phyloP scores from a whole-genome alignment of 2,797 vertebrate genomes.

The Gobio occitaniae region DNA sequence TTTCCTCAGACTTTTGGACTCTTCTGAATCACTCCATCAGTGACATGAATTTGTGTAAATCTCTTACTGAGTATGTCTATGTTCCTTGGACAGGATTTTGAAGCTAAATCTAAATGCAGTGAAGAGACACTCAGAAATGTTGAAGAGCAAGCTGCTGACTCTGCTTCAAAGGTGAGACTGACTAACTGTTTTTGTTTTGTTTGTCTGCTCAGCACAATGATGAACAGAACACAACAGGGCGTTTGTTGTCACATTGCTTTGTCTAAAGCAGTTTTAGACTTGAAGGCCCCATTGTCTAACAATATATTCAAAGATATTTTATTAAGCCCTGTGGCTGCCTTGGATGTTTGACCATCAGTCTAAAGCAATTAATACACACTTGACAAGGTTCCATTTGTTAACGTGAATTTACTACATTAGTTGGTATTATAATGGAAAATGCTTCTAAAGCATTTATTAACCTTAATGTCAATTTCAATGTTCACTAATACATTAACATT shows the following conservation, averaged over 20 bases:
- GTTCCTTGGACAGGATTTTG: constrained; percentile 53
- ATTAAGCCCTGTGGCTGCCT: not conserved
- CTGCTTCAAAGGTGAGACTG: constrained; percentile 45
- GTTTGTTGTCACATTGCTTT: not conserved
- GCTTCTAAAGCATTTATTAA: not conserved
- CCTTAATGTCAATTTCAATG: not conserved
- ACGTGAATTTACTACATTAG: not conserved
- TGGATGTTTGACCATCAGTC: not conserved
- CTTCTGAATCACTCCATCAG: not conserved
- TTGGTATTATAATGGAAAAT: not conserved
- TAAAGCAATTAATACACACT: not conserved
- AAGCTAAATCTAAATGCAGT: constrained; percentile 33
- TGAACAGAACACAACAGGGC: not conserved
- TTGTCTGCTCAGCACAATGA: not conserved
- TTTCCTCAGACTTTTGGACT: not conserved
- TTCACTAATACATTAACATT: not conserved
- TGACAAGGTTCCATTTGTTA: not conserved
- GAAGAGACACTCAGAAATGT: constrained; percentile 33
- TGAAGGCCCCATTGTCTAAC: not conserved
- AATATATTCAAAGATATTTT: not conserved
- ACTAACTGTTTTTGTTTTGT: not conserved
- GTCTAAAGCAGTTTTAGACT: not conserved
- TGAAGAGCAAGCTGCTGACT: constrained; percentile 50
- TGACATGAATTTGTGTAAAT: not conserved
- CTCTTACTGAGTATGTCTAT: not conserved